Evolutionary conservation across 2,797 vertebrate genomes (phyloP), one percentile per base, ranked within the genome.

Genomic region (Eulemur mongoz): DNA sequence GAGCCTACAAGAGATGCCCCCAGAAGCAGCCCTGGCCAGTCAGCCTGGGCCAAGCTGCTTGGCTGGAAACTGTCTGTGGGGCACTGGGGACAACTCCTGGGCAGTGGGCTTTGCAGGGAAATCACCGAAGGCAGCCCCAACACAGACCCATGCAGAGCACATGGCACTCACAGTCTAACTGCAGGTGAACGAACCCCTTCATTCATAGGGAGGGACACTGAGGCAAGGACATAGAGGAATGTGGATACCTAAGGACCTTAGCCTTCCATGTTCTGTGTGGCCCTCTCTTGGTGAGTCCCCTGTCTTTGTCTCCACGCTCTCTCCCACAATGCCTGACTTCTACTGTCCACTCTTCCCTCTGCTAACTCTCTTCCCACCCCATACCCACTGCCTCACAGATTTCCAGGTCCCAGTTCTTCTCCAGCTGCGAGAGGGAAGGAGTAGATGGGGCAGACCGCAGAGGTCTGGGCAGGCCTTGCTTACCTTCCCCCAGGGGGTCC

Each of bases 401-500:
- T 54, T 35, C 10, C 40, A 67, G 25, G 82, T 38, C 75, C 84
- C 88, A 22, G 78, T 32, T 85, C 61, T 54, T 43, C 63, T 92
- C 43, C 81, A 57, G 50, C 23, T 65, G 48, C 72, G n/a, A 85
- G 57, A 86, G 61, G 69, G 52, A 84, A 45, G 50, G 94, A 35
- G 23, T 32, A 20, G 35, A 54, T 25, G 5, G 83, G 67, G 79
- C 54, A 45, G 72, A 38, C 10, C 54, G 6, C 0, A 4, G 61
- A 23, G 84, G 45, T 32, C 32, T 14, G 63, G 18, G 70, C 63
- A 50, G 45, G 86, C n/a, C 40, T 79, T 96, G 98, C 99, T 99
- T 99, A 99, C 99, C 99, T 97, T 99, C 98, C 97, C 99, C 99
- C 80, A 99, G 97, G 85, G 99, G 99, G 98, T 99, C 99, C 98